Evolutionary conservation across 1,140 invertebrate species (phyloP), one percentile per base, ranked within the genome.

Genomic region (Lepidostoma basale): DNA sequence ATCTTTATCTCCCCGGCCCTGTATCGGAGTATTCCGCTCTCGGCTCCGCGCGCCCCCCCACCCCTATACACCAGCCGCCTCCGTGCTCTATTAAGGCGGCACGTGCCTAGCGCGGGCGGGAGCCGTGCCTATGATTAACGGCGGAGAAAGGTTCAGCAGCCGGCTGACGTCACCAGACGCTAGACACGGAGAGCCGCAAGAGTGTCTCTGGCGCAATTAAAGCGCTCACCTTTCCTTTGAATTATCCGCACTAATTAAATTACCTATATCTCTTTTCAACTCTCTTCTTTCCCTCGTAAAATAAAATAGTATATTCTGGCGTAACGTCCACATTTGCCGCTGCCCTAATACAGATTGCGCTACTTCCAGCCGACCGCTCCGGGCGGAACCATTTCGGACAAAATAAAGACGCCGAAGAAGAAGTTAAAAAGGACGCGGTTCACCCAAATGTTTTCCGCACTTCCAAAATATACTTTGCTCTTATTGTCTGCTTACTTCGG

Each of bases 221-320:
- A 56, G 20, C 30, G 52, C 4, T 28, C 16, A 16, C 52, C 26
- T 56, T 56, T 56, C 52, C 16, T 56, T 56, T 56, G 52, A 56
- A 56, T 36, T 56, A 56, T 56, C 52, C 36, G 18, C 20, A 9
- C 28, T 56, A 56, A 56, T 56, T 56, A 56, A 56, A 56, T 56
- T 56, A 56, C 28, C 52, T 22, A 56, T 56, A 28, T 56, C 36
- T 56, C 52, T 56, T 56, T 56, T 10, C 52, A 56, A 22, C 52
- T 56, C 30, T 14, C 14, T 20, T 49, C 20, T 56, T 22, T n/a
- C n/a, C n/a, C 52, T 56, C 52, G 18, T 56, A 56, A 56, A 56
- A 56, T 56, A 56, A 56, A 56, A 20, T 36, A 28, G 5, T 20
- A 23, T 36, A 20, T 56, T 56, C 52, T 33, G 52, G 52, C 52